Base-by-base conservation (phyloP, 2,888 invertebrate species). In the Eurytoma adleriae region DNA sequence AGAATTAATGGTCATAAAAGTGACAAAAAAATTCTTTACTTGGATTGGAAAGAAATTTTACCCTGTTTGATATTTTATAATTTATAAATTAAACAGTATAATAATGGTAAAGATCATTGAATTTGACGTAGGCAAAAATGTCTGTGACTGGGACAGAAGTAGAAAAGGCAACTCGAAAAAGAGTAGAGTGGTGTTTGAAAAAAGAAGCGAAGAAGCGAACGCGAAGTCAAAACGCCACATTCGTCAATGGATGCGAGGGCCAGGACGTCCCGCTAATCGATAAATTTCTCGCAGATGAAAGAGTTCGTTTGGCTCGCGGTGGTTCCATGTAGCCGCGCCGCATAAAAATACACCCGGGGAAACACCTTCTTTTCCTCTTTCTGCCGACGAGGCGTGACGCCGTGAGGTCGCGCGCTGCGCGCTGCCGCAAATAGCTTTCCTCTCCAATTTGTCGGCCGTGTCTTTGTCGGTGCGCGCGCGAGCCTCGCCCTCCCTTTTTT, bases 391-490 rank as follows among this genome's bases (percentile, higher is more conserved):
- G 67, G 74, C 77, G 78, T 81, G 70, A 70, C 78, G 40, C n/a
- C 5, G 59, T 74, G 70, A 77, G 72, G 74, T 72, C 70, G 72
- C 20, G 50, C 40, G 40, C 40, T 40, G 40, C 40, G 40, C 40
- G 40, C 40, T 1, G 67, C 78, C 78, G 75, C 82, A 79, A 83
- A 83, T 83, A 83, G 73, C 82, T 83, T 83, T 77, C 78, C 73
- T 80, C 80, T 80, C 82, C 81, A 81, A 83, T 83, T 83, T 81
- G 81, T 83, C 81, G 78, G 57, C 78, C 66, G 56, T 64, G 68
- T 61, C 82, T 81, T 83, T 83, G 82, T 80, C 82, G 82, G 82
- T 78, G 16, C 27, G 18, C 14, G 16, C 16, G 62, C 5, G 27
- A 12, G n/a, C 10, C 40, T 62, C 20, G 27, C 59, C 20, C 18